Evolutionary conservation across 2,113 vertebrate genomes (phyloP).

Genomic region (Spilogale gracilis): DNA sequence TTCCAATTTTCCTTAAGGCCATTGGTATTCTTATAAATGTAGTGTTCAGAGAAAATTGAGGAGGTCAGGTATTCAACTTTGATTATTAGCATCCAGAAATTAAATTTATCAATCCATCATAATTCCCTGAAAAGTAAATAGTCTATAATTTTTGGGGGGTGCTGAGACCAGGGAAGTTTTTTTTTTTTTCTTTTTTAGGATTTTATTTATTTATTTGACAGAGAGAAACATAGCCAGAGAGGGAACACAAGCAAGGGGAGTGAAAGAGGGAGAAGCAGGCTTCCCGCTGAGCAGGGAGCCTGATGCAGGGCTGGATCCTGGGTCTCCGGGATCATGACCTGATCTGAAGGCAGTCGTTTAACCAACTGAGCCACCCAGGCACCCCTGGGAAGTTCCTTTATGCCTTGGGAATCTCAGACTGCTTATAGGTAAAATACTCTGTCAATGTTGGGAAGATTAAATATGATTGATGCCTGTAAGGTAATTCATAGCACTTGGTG

Average conservation of each 20-base stretch:
- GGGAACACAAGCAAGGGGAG: too few species aligned
- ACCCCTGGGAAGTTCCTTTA: not conserved
- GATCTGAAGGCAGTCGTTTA: too few species aligned
- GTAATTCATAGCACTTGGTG: not conserved
- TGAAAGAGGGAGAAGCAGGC: too few species aligned
- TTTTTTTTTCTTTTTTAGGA: not conserved
- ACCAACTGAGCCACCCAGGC: too few species aligned
- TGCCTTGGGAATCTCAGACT: not conserved
- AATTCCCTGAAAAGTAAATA: not conserved
- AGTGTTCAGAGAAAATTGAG: conserved; percentile 44
- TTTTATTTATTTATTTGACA: too few species aligned
- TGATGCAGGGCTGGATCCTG: too few species aligned
- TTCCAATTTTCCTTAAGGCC: not conserved
- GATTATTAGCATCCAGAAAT: conserved; percentile 17
- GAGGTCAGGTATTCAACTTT: not conserved
- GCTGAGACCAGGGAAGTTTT: not conserved
- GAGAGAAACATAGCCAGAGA: too few species aligned
- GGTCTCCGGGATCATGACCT: too few species aligned
- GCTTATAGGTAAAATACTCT: not conserved
- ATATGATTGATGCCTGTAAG: not conserved
- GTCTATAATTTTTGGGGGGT: not conserved
- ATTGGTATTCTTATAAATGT: not conserved
- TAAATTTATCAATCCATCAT: not conserved
- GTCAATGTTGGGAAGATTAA: not conserved
- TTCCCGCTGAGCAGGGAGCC: too few species aligned